A percentile compares a stretch with the other conserved stretches of the same genome.
These are phyloP conservation scores for Callithrix jacchus DNA, from an alignment of 2,113 vertebrate genomes.

Conservation along the genomic window DNA sequence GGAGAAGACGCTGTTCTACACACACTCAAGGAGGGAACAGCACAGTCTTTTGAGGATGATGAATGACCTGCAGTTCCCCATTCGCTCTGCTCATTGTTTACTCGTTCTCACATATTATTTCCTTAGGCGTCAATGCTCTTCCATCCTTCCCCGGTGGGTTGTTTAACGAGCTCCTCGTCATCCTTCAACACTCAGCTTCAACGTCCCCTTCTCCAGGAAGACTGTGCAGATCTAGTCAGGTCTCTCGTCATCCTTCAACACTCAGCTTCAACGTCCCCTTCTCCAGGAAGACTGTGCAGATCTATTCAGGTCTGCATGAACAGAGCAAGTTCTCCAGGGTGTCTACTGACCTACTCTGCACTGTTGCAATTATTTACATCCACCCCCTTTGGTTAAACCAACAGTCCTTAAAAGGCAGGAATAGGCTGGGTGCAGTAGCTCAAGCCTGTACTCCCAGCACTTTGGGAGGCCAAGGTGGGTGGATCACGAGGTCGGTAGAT, in stretches of 20 bases:
- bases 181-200: background rate
- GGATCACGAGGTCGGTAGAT: no score
- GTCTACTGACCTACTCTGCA: background rate
- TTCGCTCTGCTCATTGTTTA: fast-evolving
- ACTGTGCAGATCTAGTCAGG: background rate
- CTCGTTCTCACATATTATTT: background rate
- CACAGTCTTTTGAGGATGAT: fast-evolving
- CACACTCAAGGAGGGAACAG: fast-evolving
- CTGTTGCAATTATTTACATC: fast-evolving
- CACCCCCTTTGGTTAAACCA: fast-evolving
- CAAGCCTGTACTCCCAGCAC: no score
- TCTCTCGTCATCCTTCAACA: background rate
- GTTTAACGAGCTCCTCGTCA: background rate
- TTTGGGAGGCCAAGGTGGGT: no score
- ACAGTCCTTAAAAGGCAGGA: fast-evolving
- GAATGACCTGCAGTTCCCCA: fast-evolving
- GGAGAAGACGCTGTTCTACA: fast-evolving
- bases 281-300: background rate
- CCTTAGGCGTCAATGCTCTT: background rate
- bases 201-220: background rate
- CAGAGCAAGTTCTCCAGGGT: fast-evolving
- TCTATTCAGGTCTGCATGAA: fast-evolving
- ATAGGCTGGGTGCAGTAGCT: no score
- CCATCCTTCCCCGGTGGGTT: background rate
- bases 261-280: background rate